phyloP scores from a whole-genome alignment of 92 coral and sea anemone genomes.

The Epizoanthus illoricatus region DNA sequence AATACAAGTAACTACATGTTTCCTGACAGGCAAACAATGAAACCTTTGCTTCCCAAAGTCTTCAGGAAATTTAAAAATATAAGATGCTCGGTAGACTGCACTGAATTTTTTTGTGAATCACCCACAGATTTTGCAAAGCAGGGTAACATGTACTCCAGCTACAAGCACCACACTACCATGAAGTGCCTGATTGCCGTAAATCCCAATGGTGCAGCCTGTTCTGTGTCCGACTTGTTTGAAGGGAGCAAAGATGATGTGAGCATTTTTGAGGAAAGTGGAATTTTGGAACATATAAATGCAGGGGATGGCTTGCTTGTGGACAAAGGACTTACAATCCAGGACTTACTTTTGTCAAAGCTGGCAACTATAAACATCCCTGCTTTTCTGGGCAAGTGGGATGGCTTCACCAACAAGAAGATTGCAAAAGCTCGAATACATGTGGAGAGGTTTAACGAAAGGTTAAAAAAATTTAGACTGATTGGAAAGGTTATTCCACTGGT shows the following conservation, averaged over 20 bases:
- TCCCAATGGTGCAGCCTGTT: constrained; percentile 22
- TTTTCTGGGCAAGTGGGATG: constrained; percentile 15
- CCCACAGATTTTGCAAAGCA: constrained; percentile 10
- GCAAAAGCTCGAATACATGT: constrained; percentile 31
- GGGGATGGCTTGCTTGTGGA: not conserved
- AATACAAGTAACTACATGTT: no score
- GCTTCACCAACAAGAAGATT: constrained; percentile 18
- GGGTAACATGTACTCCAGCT: constrained; percentile 6
- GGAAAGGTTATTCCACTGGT: constrained; percentile 9
- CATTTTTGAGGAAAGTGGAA: constrained; percentile 26
- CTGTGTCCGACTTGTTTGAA: constrained; percentile 17
- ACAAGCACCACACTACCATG: not conserved
- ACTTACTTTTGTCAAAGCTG: constrained; percentile 19
- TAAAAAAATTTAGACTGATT: constrained; percentile 17
- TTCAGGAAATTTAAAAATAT: constrained; percentile 17
- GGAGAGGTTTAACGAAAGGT: not conserved
- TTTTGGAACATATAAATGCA: constrained; percentile 6
- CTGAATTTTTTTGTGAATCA: constrained; percentile 21
- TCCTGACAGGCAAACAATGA: no score
- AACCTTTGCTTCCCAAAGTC: not conserved
- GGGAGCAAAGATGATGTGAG: not conserved
- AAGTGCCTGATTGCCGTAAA: constrained; percentile 24
- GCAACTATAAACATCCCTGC: constrained; percentile 38
- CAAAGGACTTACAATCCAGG: constrained; percentile 38
- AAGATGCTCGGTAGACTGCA: constrained; percentile 18